A percentile compares a stretch with the other conserved stretches of the same genome.
phyloP scores from a whole-genome alignment of 2,797 vertebrate species.

The Salmo trutta region DNA sequence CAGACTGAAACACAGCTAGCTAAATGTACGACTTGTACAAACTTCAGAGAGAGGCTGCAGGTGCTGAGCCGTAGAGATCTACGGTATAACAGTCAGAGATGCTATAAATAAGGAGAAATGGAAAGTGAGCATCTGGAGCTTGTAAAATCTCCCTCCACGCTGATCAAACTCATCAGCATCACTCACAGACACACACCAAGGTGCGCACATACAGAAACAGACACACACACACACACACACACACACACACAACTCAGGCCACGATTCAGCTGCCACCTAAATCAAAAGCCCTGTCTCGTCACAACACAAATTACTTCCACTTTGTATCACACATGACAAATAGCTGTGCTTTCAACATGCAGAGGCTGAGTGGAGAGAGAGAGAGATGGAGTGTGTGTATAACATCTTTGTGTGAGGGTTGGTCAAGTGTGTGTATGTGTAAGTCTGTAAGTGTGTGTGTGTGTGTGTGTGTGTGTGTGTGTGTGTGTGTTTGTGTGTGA shows the following conservation, averaged over 20 bases:
- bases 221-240: background rate
- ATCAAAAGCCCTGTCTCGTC: background rate
- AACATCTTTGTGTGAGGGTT: no score
- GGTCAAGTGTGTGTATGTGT: background rate
- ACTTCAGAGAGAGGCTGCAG: background rate
- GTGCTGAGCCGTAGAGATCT: background rate
- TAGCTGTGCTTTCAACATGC: background rate
- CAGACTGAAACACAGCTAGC: background rate
- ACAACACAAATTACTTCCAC: background rate
- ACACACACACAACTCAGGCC: background rate
- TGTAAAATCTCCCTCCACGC: background rate
- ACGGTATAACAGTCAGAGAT: background rate
- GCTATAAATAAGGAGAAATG: background rate
- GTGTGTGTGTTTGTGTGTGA: background rate
- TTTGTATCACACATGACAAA: background rate
- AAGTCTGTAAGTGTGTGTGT: background rate
- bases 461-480: background rate
- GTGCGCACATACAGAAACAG: no score
- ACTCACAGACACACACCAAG: background rate
- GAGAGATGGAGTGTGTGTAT: background rate
- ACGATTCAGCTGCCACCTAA: background rate
- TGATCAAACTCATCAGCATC: conserved; percentile 6
- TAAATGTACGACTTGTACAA: background rate
- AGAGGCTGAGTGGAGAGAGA: background rate
- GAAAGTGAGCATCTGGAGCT: conserved; percentile 1